phyloP scores from a whole-genome alignment of 2,888 invertebrate species.

The Apodemia duryi region DNA sequence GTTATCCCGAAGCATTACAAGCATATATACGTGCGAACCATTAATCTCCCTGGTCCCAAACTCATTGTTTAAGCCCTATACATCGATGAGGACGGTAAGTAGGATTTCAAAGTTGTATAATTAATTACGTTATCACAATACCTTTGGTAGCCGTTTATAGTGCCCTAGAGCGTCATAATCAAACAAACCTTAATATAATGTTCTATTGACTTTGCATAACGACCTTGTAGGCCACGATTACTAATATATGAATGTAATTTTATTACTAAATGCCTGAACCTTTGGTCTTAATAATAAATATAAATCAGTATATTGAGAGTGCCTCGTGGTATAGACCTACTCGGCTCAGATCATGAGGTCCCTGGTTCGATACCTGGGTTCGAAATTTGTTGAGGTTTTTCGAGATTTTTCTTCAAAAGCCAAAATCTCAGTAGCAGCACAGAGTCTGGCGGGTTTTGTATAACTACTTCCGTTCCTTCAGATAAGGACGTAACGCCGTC shows the following conservation, averaged over 20 bases:
- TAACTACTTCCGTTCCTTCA: too few relatives aligned
- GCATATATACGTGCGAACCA: slow-evolving; percentile 1
- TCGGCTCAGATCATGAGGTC: too few relatives aligned
- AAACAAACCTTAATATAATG: slow-evolving; percentile 35
- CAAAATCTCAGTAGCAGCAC: too few relatives aligned
- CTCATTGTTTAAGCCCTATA: slow-evolving; percentile 12
- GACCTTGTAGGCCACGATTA: slow-evolving; percentile 12
- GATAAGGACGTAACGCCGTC: too few relatives aligned
- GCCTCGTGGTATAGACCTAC: too few relatives aligned
- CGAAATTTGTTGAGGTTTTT: too few relatives aligned
- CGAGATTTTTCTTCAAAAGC: too few relatives aligned
- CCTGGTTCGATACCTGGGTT: too few relatives aligned
- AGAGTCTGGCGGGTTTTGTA: too few relatives aligned
- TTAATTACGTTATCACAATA: slow-evolving; percentile 59
- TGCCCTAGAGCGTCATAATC: slow-evolving; percentile 55
- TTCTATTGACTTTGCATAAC: slow-evolving; percentile 25
- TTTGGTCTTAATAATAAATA: neutral
- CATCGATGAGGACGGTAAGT: slow-evolving; percentile 6
- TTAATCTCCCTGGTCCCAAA: slow-evolving; percentile 14
- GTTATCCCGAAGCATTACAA: slow-evolving; percentile 4
- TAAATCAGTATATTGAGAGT: too few relatives aligned
- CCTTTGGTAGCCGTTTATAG: slow-evolving; percentile 45
- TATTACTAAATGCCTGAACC: neutral
- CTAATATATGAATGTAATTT: neutral
- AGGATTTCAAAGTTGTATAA: slow-evolving; percentile 37